These are phyloP conservation scores for Atherinosoma microstoma DNA, from an alignment of 2,797 vertebrate genomes.

Conservation along the genomic window DNA sequence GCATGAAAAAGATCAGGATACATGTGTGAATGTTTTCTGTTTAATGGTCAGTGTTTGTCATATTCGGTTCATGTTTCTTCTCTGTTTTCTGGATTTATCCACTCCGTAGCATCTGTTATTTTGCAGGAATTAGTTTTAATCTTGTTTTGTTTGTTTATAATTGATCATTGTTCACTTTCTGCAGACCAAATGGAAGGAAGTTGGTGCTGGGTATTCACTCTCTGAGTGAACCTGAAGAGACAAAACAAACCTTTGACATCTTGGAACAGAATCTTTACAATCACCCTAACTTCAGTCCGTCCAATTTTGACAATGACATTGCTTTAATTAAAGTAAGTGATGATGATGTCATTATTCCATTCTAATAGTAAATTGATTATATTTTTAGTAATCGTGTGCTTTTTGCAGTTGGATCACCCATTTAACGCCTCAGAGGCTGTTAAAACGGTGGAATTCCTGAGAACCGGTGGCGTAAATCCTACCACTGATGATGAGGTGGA, in stretches of 20 bases:
- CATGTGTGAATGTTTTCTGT: conserved; percentile 27
- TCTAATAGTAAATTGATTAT: background rate
- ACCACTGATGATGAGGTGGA: conserved; percentile 52
- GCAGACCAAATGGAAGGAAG: conserved; percentile 67
- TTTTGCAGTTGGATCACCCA: conserved; percentile 75
- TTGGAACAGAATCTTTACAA: conserved; percentile 65
- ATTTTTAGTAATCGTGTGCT: background rate
- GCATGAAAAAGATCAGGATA: conserved; percentile 18
- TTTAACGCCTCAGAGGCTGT: conserved; percentile 63
- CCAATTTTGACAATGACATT: conserved; percentile 84
- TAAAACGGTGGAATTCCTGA: conserved; percentile 60
- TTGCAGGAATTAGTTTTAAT: too few species aligned
- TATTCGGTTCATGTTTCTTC: too few species aligned
- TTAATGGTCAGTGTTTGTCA: too few species aligned
- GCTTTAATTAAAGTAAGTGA: conserved; percentile 80
- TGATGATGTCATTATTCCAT: too few species aligned
- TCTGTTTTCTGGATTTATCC: too few species aligned
- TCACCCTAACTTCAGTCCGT: conserved; percentile 83
- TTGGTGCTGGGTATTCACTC: conserved; percentile 90
- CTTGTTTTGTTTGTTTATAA: background rate
- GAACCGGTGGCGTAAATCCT: conserved; percentile 59
- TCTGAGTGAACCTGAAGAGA: conserved; percentile 79
- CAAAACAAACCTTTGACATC: conserved; percentile 85
- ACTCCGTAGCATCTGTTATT: too few species aligned
- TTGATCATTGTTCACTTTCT: background rate